Evolutionary conservation across 2,113 vertebrate species (phyloP), one percentile per base, ranked within the genome.

Genomic region (Leucoraja erinaceus): DNA sequence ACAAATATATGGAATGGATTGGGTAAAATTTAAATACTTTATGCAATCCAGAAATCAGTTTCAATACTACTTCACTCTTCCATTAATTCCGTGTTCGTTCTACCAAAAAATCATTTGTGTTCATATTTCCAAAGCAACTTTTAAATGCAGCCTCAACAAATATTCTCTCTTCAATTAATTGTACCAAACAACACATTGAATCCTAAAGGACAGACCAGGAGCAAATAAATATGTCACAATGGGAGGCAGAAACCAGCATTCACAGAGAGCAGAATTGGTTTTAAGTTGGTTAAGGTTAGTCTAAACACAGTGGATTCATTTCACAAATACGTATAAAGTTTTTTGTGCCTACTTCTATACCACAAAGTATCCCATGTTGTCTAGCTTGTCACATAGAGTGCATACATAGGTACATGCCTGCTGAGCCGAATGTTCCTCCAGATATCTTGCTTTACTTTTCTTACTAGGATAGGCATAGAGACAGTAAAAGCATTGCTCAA

Each of bases 401-500:
- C 12, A 22, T 38, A 22, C 86, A 70, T 68, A 68, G 66, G 11
- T 79, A 94, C 76, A 72, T 70, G 99, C 98, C 98, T 98, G 98
- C 94, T 97, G 98, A 54, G 97, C 97, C 0, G 98, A 98, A 95
- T 99, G 99, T 63, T 99, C 99, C 94, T 99, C 99, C 75, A 99
- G 95, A 94, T 99, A 99, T 25, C 99, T 97, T 54, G 98, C 97
- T 95, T 99, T 99, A 96, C 98, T 99, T 95, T 99, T 99, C 95
- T 99, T 99, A 95, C 98, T 99, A 79, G 99, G 99, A 93, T 98
- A 98, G 33, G 97, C 96, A 72, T 99, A 99, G 0, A 99, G 95
- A 93, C 99, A 99, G 94, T 98, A 99, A 95, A 99, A 98, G 91
- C 98, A 99, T 95, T 99, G 99, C 93, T 99, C 99, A 94, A 99